These are phyloP conservation scores for Rotaria sp. DNA, from an alignment of 2,888 invertebrate species.

Conservation along the genomic window DNA sequence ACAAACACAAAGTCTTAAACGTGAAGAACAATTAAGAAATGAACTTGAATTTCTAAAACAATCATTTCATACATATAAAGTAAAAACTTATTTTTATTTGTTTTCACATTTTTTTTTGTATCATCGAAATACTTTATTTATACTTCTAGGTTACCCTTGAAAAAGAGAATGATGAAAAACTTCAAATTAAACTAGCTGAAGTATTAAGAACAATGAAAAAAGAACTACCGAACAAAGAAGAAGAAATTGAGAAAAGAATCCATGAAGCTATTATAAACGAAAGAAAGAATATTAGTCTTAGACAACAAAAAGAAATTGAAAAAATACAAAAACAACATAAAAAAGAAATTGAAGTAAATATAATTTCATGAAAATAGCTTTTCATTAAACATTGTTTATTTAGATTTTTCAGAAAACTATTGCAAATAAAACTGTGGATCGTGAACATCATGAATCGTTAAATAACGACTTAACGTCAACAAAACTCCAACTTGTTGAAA, in stretches of 20 bases:
- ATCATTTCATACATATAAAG: background rate
- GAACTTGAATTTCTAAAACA: background rate
- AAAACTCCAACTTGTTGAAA: background rate
- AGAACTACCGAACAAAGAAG: background rate
- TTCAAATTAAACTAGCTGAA: background rate
- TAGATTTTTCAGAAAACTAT: too few relatives aligned
- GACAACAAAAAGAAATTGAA: background rate
- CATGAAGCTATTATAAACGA: background rate
- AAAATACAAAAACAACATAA: background rate
- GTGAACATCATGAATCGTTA: too few relatives aligned
- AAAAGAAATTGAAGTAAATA: background rate
- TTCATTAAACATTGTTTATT: too few relatives aligned
- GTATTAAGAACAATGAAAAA: background rate
- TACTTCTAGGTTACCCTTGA: background rate
- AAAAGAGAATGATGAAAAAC: background rate
- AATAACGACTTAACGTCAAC: background rate
- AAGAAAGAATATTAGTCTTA: background rate
- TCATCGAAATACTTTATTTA: background rate
- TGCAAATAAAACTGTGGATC: too few relatives aligned
- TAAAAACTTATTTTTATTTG: background rate
- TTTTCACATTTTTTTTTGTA: background rate
- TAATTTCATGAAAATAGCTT: too few relatives aligned
- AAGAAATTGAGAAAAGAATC: background rate
- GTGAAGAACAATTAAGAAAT: background rate
- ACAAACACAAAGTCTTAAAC: background rate